Evolutionary conservation across 2,113 vertebrate species (phyloP), one percentile per base, ranked within the genome.

Genomic region (Sigmodon hispidus): DNA sequence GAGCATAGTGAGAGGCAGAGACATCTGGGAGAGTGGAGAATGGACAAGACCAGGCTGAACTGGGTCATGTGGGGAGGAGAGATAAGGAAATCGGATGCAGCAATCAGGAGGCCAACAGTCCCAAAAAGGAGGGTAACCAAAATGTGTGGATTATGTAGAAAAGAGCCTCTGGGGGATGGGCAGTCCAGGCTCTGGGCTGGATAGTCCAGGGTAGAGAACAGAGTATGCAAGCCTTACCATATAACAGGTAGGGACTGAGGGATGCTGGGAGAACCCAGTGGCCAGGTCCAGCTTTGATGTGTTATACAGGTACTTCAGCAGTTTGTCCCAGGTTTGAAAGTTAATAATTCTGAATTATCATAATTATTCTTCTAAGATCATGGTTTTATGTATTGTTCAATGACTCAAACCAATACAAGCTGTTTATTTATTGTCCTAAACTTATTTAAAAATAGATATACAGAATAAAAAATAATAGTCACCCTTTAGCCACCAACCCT

Each of bases 361-460:
- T 70, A 72, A 80, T 75, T 52, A 76, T 36, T 59, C 92, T 91
- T 45, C 13, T 88, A 63, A 5, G 8, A 90, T 69, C 55, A 43
- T n/a, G 4, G 1, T 89, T 88, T 86, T 61, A 55, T 86, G 45
- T 69, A 89, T 92, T 50, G 34, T 13, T 96, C 48, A 87, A 61
- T 8, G 93, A 65, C 29, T 73, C 94, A n/a, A 94, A 87, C 88
- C 92, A 88, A 76, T 89, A 24, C 6, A 40, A 43, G 84, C 67
- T 89, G 17, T 57, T 45, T 88, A 67, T 16, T 93, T 90, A 80
- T 92, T 61, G 67, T 91, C 31, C 43, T 48, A 91, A 80, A 72
- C 72, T 24, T 6, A 50, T 90, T 72, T 45, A 87, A 87, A 89
- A 94, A 89, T 63, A 63, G 26, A 81, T 55, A n/a, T 13, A 59